Conservation (phyloP, 92 coral and sea anemone species). For the Muricea muricata region DNA sequence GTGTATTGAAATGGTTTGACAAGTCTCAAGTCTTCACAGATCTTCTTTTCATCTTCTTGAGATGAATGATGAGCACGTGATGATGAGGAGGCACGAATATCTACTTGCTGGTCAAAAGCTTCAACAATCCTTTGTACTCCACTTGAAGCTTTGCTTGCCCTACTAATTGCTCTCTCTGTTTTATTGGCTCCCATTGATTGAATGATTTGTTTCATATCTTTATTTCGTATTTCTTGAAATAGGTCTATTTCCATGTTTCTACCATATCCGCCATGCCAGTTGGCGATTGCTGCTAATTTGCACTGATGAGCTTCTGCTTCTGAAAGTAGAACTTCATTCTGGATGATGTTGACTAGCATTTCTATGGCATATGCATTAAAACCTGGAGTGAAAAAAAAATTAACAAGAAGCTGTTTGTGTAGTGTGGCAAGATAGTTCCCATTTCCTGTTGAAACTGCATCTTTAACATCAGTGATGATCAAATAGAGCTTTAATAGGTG, state of each 20-base stretch:
- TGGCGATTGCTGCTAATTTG: background rate
- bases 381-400: background rate
- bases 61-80: constrained; percentile 64
- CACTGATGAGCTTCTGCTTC: too few species aligned
- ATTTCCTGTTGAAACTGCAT: background rate
- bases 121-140: background rate
- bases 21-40: constrained; percentile 1
- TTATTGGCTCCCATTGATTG: too few species aligned
- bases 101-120: constrained; percentile 47
- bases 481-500: background rate
- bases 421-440: background rate
- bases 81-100: constrained; percentile 29
- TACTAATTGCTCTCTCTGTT: too few species aligned
- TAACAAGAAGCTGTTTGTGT: background rate
- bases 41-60: constrained; percentile 63
- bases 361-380: constrained; percentile 5
- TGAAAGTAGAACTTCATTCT: too few species aligned
- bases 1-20: constrained; percentile 57
- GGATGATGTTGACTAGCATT: background rate
- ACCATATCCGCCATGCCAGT: too few species aligned
- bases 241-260: too few species aligned
- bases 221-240: too few species aligned
- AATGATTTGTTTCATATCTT: too few species aligned
- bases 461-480: background rate
- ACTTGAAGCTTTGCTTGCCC: too few species aligned